Conservation (phyloP, 2,797 vertebrate genomes). For the Champsocephalus esox region DNA sequence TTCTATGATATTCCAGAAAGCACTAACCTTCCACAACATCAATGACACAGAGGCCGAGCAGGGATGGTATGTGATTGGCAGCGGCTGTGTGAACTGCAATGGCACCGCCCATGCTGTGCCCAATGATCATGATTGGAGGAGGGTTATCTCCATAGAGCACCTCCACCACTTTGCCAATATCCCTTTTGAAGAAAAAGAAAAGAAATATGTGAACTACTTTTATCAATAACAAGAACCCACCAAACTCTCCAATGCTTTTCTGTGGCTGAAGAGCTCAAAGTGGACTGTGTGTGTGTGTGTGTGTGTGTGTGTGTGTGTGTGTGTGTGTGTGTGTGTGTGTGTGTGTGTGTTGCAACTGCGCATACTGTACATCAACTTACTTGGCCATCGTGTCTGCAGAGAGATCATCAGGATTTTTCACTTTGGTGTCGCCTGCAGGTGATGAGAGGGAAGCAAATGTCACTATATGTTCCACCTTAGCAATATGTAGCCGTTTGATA, state of each 20-base stretch:
- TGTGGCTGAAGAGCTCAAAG: background rate
- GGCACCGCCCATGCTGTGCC: slow-evolving; percentile 99
- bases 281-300: background rate
- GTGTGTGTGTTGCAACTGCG: background rate
- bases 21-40: slow-evolving; percentile 96
- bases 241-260: background rate
- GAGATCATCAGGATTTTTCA: slow-evolving; percentile 93
- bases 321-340: background rate
- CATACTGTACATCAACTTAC: slow-evolving; percentile 80
- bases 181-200: slow-evolving; percentile 78
- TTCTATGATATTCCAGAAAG: background rate
- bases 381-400: slow-evolving; percentile 98
- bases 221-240: background rate
- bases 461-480: background rate
- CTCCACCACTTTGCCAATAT: slow-evolving; percentile 95
- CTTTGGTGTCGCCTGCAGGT: slow-evolving; percentile 93
- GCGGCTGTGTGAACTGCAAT: slow-evolving; percentile 95
- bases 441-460: slow-evolving; percentile 39
- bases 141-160: slow-evolving; percentile 93
- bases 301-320: too few species aligned
- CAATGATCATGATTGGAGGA: slow-evolving; percentile 96
- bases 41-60: slow-evolving; percentile 96
- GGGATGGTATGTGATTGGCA: slow-evolving; percentile 90
- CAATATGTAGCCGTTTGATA: background rate
- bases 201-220: background rate